Percentiles rank a stretch among this genome's conserved stretches.
These are phyloP conservation scores for Alectura lathami DNA, from an alignment of 2,113 vertebrate species.

Conservation along the genomic window DNA sequence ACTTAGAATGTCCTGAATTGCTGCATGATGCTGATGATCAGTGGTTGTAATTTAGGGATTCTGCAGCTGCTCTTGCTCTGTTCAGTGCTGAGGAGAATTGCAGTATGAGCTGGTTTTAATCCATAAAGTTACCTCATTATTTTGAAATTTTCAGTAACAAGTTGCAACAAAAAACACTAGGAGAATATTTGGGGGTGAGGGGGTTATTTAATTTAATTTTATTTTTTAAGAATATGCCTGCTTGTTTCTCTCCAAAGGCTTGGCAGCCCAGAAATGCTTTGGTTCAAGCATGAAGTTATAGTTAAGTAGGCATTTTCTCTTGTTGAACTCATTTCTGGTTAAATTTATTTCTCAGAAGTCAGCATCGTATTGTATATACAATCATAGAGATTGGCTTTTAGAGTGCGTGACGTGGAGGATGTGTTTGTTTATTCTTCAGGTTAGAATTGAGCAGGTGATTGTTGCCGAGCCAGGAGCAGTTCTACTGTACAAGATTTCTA, in stretches of 20 bases:
- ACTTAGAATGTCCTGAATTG: not conserved
- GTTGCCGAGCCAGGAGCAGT: slow-evolving; percentile 96
- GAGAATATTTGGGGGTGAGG: not conserved
- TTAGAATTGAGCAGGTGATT: slow-evolving; percentile 97
- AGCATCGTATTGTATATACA: not conserved
- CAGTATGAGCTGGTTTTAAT: not conserved
- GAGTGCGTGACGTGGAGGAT: not conserved
- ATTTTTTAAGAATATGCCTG: not conserved
- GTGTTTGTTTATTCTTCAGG: slow-evolving; percentile 75
- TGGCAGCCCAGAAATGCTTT: not conserved
- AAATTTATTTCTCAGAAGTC: not conserved
- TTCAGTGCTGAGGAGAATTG: not conserved
- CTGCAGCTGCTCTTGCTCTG: not conserved
- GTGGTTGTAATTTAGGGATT: not conserved
- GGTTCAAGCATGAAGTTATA: not conserved
- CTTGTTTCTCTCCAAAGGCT: not conserved
- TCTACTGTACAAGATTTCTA: slow-evolving; percentile 96
- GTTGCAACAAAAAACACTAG: not conserved
- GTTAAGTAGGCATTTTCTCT: not conserved
- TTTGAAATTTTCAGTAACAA: not conserved
- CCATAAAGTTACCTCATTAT: not conserved
- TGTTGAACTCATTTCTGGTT: not conserved
- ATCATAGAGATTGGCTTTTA: not conserved
- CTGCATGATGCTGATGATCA: not conserved
- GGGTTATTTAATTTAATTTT: not conserved